Conservation (phyloP, 2,888 invertebrate species). For the Eustalomyia histrio region DNA sequence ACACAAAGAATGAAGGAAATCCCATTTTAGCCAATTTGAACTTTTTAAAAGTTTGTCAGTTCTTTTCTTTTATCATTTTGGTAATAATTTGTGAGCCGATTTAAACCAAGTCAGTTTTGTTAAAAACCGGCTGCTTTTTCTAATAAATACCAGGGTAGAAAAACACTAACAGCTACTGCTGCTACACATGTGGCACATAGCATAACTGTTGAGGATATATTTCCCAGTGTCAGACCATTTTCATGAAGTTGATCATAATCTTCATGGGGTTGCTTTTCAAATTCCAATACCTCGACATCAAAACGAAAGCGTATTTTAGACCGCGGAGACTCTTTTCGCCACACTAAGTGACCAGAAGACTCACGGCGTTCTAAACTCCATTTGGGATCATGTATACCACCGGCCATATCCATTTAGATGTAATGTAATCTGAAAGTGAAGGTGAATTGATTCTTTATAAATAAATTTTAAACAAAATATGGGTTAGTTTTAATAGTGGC, state of each 20-base stretch:
- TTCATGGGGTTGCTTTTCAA: conserved; percentile 78
- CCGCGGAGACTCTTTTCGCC: conserved; percentile 79
- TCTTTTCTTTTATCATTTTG: background rate
- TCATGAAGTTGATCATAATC: conserved; percentile 72
- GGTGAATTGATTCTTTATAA: background rate
- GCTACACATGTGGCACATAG: conserved; percentile 78
- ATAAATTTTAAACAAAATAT: background rate
- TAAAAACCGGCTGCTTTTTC: conserved; percentile 70
- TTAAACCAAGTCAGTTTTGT: background rate
- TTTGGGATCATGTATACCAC: conserved; percentile 75
- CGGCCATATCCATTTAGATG: conserved; percentile 56
- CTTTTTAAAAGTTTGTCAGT: background rate
- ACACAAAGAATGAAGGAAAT: background rate
- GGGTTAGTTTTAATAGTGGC: too few species aligned
- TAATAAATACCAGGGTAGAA: conserved; percentile 79
- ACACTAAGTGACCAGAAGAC: conserved; percentile 79
- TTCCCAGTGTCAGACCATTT: conserved; percentile 70
- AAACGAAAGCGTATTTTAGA: conserved; percentile 80
- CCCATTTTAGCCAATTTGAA: background rate
- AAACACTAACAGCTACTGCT: conserved; percentile 77
- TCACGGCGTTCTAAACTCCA: conserved; percentile 80
- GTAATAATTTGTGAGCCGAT: background rate
- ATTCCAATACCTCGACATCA: conserved; percentile 80
- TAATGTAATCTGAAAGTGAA: conserved; percentile 39
- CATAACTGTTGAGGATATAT: conserved; percentile 74